phyloP scores from a whole-genome alignment of 1,140 invertebrate species.

The Listronotus bonariensis region DNA sequence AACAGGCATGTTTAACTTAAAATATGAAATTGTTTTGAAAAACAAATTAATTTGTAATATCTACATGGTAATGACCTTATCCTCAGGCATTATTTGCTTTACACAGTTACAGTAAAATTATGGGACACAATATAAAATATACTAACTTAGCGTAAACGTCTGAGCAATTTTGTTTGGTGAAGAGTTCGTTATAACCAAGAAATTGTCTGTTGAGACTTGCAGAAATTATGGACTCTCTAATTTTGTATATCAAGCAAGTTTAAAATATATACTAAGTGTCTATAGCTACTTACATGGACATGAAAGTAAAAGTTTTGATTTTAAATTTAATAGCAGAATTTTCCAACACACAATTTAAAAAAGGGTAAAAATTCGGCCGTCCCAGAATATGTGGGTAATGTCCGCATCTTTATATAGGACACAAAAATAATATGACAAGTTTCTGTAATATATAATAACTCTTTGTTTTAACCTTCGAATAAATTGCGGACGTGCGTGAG shows the following conservation, averaged over 20 bases:
- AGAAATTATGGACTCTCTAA: neutral
- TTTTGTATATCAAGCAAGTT: neutral
- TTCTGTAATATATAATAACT: too few relatives aligned
- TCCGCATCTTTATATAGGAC: too few relatives aligned
- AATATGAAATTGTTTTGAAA: conserved; percentile 9
- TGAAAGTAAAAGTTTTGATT: too few relatives aligned
- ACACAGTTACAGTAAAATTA: conserved; percentile 13
- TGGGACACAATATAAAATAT: conserved; percentile 7
- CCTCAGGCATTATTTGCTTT: conserved; percentile 4
- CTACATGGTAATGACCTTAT: neutral
- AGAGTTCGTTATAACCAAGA: conserved; percentile 19
- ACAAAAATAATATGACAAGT: too few relatives aligned
- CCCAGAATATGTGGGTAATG: too few relatives aligned
- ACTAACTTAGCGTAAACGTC: conserved; percentile 16
- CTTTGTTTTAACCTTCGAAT: too few relatives aligned
- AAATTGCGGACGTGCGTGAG: too few relatives aligned
- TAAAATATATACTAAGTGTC: neutral
- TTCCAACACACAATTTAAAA: too few relatives aligned
- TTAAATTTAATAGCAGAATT: too few relatives aligned
- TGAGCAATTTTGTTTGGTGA: conserved; percentile 9
- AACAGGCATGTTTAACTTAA: too few relatives aligned
- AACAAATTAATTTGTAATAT: conserved; percentile 10
- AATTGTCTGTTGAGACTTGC: conserved; percentile 3
- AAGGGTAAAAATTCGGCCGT: too few relatives aligned
- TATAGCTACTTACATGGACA: too few relatives aligned